phyloP scores from a whole-genome alignment of 2,797 vertebrate genomes.

The Emydoidea blandingii region DNA sequence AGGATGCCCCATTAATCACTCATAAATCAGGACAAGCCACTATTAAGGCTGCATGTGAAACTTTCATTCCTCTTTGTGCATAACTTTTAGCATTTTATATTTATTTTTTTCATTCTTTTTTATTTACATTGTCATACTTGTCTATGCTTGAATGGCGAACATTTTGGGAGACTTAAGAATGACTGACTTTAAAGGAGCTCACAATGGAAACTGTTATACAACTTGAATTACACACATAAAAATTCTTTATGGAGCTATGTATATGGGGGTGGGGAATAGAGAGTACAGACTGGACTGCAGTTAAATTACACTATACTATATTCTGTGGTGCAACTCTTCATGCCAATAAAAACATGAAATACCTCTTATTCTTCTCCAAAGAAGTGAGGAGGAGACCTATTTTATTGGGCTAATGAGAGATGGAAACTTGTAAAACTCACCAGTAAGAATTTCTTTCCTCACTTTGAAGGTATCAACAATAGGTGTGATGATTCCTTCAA shows the following conservation, averaged over 20 bases:
- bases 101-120: not conserved
- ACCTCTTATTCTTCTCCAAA: not conserved
- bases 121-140: not conserved
- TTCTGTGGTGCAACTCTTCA: not conserved
- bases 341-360: not conserved
- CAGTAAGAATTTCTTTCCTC: conserved; percentile 94
- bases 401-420: not conserved
- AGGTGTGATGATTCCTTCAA: conserved; percentile 96
- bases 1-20: not conserved
- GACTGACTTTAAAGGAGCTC: not conserved
- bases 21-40: not conserved
- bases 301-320: not conserved
- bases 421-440: conserved; percentile 79
- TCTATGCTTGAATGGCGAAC: not conserved
- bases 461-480: conserved; percentile 96
- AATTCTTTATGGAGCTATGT: not conserved
- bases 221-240: not conserved
- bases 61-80: not conserved
- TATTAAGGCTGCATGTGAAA: not conserved
- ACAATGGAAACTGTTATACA: not conserved
- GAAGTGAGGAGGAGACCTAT: not conserved
- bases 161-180: not conserved
- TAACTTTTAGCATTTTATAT: not conserved
- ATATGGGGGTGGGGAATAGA: not conserved
- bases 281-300: not conserved